Conservation (phyloP, 2,888 invertebrate genomes). For the Altica lythri region DNA sequence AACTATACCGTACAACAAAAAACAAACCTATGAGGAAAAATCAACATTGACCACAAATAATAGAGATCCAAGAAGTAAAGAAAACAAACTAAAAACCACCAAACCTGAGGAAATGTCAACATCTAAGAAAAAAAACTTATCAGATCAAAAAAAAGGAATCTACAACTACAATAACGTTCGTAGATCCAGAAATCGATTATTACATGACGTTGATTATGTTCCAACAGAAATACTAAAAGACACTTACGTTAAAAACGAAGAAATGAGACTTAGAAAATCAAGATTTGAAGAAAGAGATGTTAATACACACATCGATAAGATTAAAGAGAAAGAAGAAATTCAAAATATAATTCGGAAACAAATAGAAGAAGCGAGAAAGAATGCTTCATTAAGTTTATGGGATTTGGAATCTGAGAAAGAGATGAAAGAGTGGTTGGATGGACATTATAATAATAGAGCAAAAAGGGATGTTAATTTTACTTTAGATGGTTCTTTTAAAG, state of each 20-base stretch:
- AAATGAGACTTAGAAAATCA: conserved; percentile 51
- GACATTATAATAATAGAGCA: conserved; percentile 50
- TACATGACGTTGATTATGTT: conserved; percentile 53
- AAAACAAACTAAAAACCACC: conserved; percentile 27
- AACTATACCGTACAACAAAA: conserved; percentile 44
- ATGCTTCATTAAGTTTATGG: conserved; percentile 56
- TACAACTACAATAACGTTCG: conserved; percentile 54
- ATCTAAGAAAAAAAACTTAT: conserved; percentile 49
- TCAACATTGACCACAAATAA: conserved; percentile 29
- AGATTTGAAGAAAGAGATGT: conserved; percentile 55
- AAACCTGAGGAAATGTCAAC: conserved; percentile 10
- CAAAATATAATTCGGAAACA: conserved; percentile 49
- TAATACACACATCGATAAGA: conserved; percentile 50
- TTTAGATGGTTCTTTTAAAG: conserved; percentile 44
- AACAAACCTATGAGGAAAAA: conserved; percentile 40
- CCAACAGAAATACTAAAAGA: conserved; percentile 56
- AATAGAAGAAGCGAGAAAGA: conserved; percentile 33
- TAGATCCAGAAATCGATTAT: conserved; percentile 49
- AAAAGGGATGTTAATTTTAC: conserved; percentile 45
- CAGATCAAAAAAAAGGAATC: conserved; percentile 47
- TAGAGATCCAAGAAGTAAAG: conserved; percentile 53
- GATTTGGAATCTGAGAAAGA: conserved; percentile 63
- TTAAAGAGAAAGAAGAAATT: conserved; percentile 51
- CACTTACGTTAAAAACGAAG: conserved; percentile 54
- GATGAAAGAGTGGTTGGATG: conserved; percentile 56